Base-by-base conservation (phyloP, 92 coral and sea anemone genomes). In the Umimayanthus chanpuru region DNA sequence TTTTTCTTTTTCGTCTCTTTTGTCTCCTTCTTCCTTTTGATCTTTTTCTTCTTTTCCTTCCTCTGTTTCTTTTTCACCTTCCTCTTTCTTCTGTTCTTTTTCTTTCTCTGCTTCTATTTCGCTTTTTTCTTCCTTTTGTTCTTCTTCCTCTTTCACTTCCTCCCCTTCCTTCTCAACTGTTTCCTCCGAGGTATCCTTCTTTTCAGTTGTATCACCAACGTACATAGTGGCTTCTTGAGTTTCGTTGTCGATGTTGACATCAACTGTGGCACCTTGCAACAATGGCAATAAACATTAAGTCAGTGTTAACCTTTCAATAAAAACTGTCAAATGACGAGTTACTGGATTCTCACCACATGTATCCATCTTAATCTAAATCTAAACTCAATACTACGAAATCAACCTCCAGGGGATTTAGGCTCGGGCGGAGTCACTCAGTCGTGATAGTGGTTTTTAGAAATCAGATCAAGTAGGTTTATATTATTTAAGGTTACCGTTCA, bases 11-110 rank as follows among this genome's bases (percentile, higher is more conserved):
- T 82, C 47, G 20, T 12, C 55, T 6, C 36, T 72, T 38, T 61
- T 29, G 16, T 61, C 30, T 3, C 16, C 4, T 16, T 32, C 36
- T 14, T 88, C 88, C 28, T 70, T 83, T 73, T 89, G 78, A 65
- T 65, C 38, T 25, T 76, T 61, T 65, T 68, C 44, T 40, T 64
- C 70, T 73, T 76, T 64, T 66, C 64, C 61, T 40, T 30, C 70
- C 65, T 87, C 85, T 16, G 87, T 90, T 71, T 90, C 93, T 58
- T 72, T 89, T 26, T 78, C 89, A 26, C 75, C 89, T 64, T 64
- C 74, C 5, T 2, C 85, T 80, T 55, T 49, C 58, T 29, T 20
- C 15, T 5, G 47, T 55, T 55, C 23, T 71, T 20, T 66, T 39
- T 81, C 78, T 47, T 70, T 41, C 44, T 39, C 74, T 30, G 12